A percentile compares a stretch with the other conserved stretches of the same genome.
Evolutionary conservation across 2,113 vertebrate genomes (phyloP).

Genomic region (Hydrolagus affinis): DNA sequence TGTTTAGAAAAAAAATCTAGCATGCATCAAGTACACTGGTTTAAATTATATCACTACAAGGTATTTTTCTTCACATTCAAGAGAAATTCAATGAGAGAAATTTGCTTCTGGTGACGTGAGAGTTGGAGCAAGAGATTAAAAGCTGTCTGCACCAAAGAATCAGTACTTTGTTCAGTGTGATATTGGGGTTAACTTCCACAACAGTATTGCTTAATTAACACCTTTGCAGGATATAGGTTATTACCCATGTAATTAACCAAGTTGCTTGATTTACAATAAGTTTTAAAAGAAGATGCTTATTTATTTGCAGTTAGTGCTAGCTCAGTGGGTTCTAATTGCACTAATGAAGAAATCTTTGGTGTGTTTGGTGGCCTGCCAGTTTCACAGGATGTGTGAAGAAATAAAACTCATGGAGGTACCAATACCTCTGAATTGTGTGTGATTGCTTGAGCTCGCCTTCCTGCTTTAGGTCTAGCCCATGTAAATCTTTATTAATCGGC

Average conservation of each 20-base stretch:
- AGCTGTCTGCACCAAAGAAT: neutral
- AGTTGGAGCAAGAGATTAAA: too few relatives aligned
- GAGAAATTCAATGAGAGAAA: too few relatives aligned
- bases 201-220: neutral
- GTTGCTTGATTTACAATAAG: neutral
- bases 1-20: too few relatives aligned
- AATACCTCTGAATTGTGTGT: neutral
- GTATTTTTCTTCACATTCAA: too few relatives aligned
- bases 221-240: neutral
- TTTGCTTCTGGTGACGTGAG: too few relatives aligned
- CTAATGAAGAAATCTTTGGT: slow-evolving; percentile 10
- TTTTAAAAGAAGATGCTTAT: neutral
- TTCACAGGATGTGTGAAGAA: slow-evolving; percentile 3
- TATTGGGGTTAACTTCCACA: neutral
- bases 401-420: neutral
- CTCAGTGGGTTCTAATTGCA: slow-evolving; percentile 17
- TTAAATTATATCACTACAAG: too few relatives aligned
- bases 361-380: slow-evolving; percentile 1
- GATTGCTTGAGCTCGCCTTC: neutral
- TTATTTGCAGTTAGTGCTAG: neutral
- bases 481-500: too few relatives aligned
- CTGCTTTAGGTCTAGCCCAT: neutral
- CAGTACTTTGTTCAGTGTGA: neutral
- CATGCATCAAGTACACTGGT: too few relatives aligned
- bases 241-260: neutral